Evolutionary conservation across 2,888 invertebrate species (phyloP).

Genomic region (Lasioglossum vierecki): DNA sequence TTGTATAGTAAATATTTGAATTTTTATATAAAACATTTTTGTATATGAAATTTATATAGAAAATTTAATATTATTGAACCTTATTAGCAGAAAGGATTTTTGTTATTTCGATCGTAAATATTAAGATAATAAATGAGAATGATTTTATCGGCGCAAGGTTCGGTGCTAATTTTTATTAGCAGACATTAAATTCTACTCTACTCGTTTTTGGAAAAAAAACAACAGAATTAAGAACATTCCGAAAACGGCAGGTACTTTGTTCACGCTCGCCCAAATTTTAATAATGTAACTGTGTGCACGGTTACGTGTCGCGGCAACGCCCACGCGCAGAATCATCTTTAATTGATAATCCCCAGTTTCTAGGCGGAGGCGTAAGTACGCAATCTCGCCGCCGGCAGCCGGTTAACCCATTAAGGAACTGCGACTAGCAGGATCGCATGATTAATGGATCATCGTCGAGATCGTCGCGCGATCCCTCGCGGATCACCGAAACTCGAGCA

Average conservation of each 20-base stretch:
- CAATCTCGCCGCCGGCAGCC: slow-evolving; percentile 17
- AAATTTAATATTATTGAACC: too few relatives aligned
- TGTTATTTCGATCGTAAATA: too few relatives aligned
- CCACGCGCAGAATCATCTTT: slow-evolving; percentile 3
- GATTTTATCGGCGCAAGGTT: too few relatives aligned
- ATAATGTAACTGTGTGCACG: neutral
- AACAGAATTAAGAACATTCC: neutral
- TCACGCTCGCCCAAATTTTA: neutral
- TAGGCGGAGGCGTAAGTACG: slow-evolving; percentile 38
- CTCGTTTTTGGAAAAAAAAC: too few relatives aligned
- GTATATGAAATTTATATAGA: too few relatives aligned
- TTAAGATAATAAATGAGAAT: too few relatives aligned
- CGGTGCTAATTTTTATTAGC: neutral
- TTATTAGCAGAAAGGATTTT: too few relatives aligned
- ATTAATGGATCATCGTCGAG: slow-evolving; percentile 53
- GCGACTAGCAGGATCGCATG: slow-evolving; percentile 33
- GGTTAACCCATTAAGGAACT: slow-evolving; percentile 21
- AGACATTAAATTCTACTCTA: too few relatives aligned
- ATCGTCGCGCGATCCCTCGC: slow-evolving; percentile 2
- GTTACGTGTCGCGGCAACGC: neutral
- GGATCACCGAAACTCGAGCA: neutral
- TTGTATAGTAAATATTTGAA: too few relatives aligned
- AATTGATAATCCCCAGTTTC: slow-evolving; percentile 55
- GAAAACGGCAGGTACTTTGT: neutral
- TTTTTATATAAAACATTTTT: too few relatives aligned